A percentile compares a stretch with the other conserved stretches of the same genome.
phyloP scores from a whole-genome alignment of 92 coral and sea anemone species.

The Parazoanthus darwini region DNA sequence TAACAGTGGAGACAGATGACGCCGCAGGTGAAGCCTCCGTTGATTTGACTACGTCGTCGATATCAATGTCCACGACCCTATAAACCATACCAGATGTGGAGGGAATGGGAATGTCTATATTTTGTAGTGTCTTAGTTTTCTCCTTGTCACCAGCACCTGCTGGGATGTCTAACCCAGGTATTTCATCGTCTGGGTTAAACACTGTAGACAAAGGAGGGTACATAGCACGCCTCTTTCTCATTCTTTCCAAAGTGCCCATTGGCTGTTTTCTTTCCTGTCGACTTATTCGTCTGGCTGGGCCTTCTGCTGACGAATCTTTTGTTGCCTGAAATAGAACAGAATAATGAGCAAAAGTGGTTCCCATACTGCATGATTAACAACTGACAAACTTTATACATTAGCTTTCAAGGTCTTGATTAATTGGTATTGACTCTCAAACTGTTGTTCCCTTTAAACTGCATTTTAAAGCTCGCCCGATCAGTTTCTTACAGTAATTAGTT shows the following conservation, averaged over 20 bases:
- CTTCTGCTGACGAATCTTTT: constrained; percentile 9
- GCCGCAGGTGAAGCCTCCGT: constrained; percentile 18
- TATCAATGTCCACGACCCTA: constrained; percentile 81
- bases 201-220: constrained; percentile 92
- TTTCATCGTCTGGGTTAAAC: constrained; percentile 72
- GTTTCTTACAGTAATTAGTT: too few species aligned
- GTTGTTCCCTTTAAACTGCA: too few species aligned
- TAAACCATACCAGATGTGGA: constrained; percentile 56
- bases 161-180: constrained; percentile 9
- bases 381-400: too few species aligned
- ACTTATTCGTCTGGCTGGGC: constrained; percentile 26
- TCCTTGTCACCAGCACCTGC: not conserved
- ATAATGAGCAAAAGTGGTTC: not conserved
- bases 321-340: constrained; percentile 8
- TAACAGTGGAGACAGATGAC: constrained; percentile 32
- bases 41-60: constrained; percentile 51
- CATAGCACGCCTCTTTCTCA: constrained; percentile 86
- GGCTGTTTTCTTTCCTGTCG: constrained; percentile 40
- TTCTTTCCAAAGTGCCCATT: constrained; percentile 76
- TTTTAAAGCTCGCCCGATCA: too few species aligned
- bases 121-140: constrained; percentile 35
- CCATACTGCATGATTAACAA: not conserved
- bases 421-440: too few species aligned
- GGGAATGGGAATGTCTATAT: constrained; percentile 31
- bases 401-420: too few species aligned